Conservation (phyloP, 23 tunicate genomes). For the Oikopleura dioica region DNA sequence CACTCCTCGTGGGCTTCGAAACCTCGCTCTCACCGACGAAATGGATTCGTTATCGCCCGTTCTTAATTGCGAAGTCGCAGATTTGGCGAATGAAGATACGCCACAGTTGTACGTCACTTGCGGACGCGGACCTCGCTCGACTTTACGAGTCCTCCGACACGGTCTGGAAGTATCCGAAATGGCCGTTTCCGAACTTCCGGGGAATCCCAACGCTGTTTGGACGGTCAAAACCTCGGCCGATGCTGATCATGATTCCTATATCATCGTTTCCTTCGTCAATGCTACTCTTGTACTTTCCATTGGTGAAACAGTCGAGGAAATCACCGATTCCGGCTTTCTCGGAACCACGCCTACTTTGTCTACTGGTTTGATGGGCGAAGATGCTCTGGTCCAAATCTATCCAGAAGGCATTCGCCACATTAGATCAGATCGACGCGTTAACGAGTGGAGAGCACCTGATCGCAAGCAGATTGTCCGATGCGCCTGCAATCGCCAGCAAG, state of each 20-base stretch:
- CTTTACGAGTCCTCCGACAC: slow-evolving; percentile 57
- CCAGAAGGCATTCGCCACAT: slow-evolving; percentile 95
- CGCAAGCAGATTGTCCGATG: slow-evolving; percentile 67
- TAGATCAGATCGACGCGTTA: slow-evolving; percentile 81
- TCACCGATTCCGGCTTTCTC: slow-evolving; percentile 96
- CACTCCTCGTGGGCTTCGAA: slow-evolving; percentile 52
- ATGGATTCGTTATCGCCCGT: slow-evolving; percentile 35
- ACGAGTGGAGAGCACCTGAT: slow-evolving; percentile 96
- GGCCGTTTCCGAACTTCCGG: slow-evolving; percentile 99
- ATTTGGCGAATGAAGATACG: slow-evolving; percentile 85
- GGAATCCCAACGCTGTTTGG: slow-evolving; percentile 99
- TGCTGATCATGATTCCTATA: slow-evolving; percentile 66
- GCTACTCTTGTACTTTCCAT: slow-evolving; percentile 86
- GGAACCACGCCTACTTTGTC: slow-evolving; percentile 96
- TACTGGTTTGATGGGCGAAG: slow-evolving; percentile 77
- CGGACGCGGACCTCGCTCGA: slow-evolving; percentile 80
- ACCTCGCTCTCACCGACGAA: slow-evolving; percentile 78
- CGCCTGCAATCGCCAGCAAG: slow-evolving; percentile 82
- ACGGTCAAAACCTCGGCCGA: slow-evolving; percentile 34
- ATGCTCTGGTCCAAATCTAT: slow-evolving; percentile 91
- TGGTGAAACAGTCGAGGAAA: slow-evolving; percentile 99
- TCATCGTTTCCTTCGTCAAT: slow-evolving; percentile 85
- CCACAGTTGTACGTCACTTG: slow-evolving; percentile 92
- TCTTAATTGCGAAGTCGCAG: slow-evolving; percentile 38
- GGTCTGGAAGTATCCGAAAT: slow-evolving; percentile 97